Evolutionary conservation across 2,888 invertebrate genomes (phyloP), one percentile per base, ranked within the genome.

Genomic region (Epirrhoe tristata): DNA sequence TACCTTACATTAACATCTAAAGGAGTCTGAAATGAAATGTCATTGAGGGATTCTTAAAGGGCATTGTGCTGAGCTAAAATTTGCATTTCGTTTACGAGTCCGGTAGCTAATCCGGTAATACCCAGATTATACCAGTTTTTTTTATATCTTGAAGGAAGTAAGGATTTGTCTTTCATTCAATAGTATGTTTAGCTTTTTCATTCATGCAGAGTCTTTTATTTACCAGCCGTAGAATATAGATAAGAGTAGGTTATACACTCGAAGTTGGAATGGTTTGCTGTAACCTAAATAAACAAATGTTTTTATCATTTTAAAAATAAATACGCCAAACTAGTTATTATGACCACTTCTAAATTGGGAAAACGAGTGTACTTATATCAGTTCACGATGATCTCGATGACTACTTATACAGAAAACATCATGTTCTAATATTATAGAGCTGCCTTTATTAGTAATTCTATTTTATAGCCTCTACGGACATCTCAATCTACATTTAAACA

Each of bases 1-100:
- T 91, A 88, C 87, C 79, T 84, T 84, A 85, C 83, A 88, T 90
- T 89, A 88, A 82, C 77, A 78, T 74, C 74, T 63, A 61, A 66
- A 68, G 63, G 39, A 69, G 58, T 50, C 53, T 50, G 31, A 61
- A 81, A 84, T 83, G 84, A 87, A 86, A 86, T 85, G 69, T 63
- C 66, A 71, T 67, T 58, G 61, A 50, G 31, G 52, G 58, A 54
- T 32, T 57, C 39, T 48, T 57, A 51, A 67, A 58, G 58, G 67
- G 69, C 63, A 51, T 56, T 53, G 56, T 64, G 59, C 61, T 65
- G 66, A 52, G 39, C 62, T 52, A 58, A 52, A 59, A 58, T 59
- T 17, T 59, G 52, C 63, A 56, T 67, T 67, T 67, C 46, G 55
- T 53, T 60, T 63, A 74, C 74, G 74, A 74, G 80, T 80, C 60